Base-by-base conservation (phyloP, 2,888 invertebrate genomes). In the Drosophila crucigera region DNA sequence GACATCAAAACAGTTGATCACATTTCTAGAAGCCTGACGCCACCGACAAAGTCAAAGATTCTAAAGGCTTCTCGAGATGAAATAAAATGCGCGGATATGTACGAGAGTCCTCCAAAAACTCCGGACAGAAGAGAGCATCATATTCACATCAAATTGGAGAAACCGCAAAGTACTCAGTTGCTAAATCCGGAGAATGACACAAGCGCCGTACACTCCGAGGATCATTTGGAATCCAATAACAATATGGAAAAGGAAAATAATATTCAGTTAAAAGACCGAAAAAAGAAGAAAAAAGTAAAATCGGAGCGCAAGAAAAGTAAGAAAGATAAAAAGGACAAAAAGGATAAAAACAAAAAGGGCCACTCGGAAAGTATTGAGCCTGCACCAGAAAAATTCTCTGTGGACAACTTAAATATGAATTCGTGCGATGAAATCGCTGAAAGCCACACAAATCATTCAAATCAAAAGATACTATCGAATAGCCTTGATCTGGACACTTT, bases 281-380 rank as follows among this genome's bases (percentile, higher is more conserved):
- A 81, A 35, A 83, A 91, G 70, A 79, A 86, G 25, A 81, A 89
- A 52, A 83, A 84, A 52, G 73, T 78, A 4, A 92, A 91, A 56
- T 80, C 91, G 28, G 92, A 91, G 39, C 85, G 77, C 25, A 87
- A 91, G 54, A 90, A 91, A 64, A 89, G 81, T 25, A 92, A 91
- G 60, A 89, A 91, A 54, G 63, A 83, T 31, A 92, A 91, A 53
- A 91, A 89, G 54, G 91, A 90, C 62, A 73, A 82, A 68, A 82
- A 67, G 54, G 70, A 83, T 11, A 74, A 76, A 30, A 43, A 30
- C n/a, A 78, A 75, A 33, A 81, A 84, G 47, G 62, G 70, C 14
- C 54, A 68, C 11, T 64, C 75, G 6, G 54, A 68, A 11, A 70
- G 69, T 31, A 50, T 49, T 68, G 80, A 75, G 37, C 43, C 53